Evolutionary conservation across 2,797 vertebrate genomes (phyloP).

Genomic region (Molossus molossus): DNA sequence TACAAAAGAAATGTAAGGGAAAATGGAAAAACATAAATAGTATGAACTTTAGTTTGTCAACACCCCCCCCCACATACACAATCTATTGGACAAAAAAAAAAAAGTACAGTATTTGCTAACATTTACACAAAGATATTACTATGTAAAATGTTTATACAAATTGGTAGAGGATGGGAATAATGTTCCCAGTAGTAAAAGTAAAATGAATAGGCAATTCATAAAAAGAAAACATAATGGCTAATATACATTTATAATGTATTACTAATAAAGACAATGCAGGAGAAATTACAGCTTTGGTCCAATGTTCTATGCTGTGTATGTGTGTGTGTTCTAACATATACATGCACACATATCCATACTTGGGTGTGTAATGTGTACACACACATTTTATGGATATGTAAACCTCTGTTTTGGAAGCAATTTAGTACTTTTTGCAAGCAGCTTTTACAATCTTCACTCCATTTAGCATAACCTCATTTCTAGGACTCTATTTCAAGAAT

Average conservation of each 20-base stretch:
- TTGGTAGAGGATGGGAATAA: not conserved
- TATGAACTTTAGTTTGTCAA: not conserved
- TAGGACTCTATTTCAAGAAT: conserved; percentile 12
- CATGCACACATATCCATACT: not conserved
- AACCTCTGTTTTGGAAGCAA: not conserved
- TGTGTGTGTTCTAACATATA: not conserved
- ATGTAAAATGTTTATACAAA: not conserved
- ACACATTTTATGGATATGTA: not conserved
- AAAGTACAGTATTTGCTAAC: not conserved
- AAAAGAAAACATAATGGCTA: not conserved
- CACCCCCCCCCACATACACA: not conserved
- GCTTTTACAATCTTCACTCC: not conserved
- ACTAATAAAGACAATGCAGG: not conserved
- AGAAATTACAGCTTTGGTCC: not conserved
- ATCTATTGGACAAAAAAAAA: not conserved
- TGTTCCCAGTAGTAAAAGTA: not conserved
- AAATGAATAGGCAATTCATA: not conserved
- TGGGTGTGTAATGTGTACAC: not conserved
- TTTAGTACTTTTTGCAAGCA: not conserved
- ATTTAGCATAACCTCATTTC: not conserved
- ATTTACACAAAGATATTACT: not conserved
- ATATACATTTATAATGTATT: not conserved
- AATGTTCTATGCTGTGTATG: not conserved
- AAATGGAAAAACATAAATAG: not conserved
- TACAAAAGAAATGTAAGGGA: not conserved